These are phyloP conservation scores for Chaitophorus viminalis DNA, from an alignment of 2,888 invertebrate genomes.

Conservation along the genomic window DNA sequence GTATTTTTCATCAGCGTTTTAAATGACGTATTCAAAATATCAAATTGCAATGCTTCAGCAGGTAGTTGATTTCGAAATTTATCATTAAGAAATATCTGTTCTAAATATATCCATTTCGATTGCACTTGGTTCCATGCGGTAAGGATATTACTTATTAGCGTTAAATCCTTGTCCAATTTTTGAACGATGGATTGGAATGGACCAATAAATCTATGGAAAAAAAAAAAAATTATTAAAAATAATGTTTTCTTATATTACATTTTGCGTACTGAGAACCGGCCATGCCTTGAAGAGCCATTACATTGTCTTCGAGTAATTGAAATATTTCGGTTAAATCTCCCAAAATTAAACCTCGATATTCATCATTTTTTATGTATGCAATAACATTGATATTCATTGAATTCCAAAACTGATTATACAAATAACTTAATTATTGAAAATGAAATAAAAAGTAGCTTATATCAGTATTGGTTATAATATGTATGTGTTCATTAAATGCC, in stretches of 20 bases:
- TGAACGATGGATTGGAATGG: conserved; percentile 86
- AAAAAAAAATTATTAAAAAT: background rate
- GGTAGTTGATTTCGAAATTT: conserved; percentile 88
- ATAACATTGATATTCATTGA: conserved; percentile 73
- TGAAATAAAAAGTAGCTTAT: background rate
- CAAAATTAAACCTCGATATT: conserved; percentile 83
- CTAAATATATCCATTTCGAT: conserved; percentile 90
- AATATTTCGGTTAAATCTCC: conserved; percentile 86
- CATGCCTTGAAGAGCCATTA: conserved; percentile 92
- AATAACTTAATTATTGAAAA: background rate
- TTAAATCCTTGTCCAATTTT: conserved; percentile 84
- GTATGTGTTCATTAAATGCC: no score
- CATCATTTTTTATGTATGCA: conserved; percentile 75
- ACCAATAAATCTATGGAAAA: conserved; percentile 78
- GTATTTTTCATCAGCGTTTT: conserved; percentile 87
- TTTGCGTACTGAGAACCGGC: conserved; percentile 77
- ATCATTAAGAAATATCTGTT: conserved; percentile 90
- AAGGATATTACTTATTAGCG: conserved; percentile 84
- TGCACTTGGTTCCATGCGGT: conserved; percentile 90
- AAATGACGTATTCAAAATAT: conserved; percentile 85
- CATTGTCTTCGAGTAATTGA: conserved; percentile 85
- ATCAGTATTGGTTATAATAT: background rate
- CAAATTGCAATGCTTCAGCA: conserved; percentile 90
- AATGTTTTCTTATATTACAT: background rate
- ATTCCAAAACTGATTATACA: conserved; percentile 70